phyloP scores from a whole-genome alignment of 1,140 invertebrate species.

The Cotesia typhae region DNA sequence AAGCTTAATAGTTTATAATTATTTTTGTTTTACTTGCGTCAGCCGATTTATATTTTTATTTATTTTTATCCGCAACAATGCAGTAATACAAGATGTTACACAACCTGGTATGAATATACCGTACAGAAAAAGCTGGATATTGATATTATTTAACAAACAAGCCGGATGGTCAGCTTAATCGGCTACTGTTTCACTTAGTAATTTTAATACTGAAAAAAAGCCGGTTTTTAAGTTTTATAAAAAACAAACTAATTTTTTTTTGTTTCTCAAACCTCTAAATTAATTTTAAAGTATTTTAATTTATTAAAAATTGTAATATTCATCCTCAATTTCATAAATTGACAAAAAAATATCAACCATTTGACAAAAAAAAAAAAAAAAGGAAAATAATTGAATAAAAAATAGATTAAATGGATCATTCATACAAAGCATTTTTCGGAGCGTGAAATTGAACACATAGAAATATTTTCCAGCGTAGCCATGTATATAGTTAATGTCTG shows the following conservation, averaged over 20 bases:
- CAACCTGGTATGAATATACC: slow-evolving; percentile 1
- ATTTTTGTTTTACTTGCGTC: neutral
- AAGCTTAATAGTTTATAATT: neutral
- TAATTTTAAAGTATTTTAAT: too few relatives aligned
- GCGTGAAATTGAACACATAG: neutral
- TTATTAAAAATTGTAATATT: too few relatives aligned
- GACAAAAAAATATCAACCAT: neutral
- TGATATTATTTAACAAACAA: slow-evolving; percentile 66
- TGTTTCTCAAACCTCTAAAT: too few relatives aligned
- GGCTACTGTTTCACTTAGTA: slow-evolving; percentile 58
- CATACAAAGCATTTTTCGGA: too few relatives aligned
- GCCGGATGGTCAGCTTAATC: slow-evolving; percentile 60
- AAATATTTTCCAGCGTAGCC: neutral
- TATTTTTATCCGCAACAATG: neutral
- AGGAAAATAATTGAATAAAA: neutral
- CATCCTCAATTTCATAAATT: neutral
- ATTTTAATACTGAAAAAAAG: slow-evolving; percentile 44
- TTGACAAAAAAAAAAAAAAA: neutral
- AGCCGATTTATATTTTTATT: neutral
- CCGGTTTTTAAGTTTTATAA: neutral
- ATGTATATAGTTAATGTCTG: slow-evolving; percentile 12
- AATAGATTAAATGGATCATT: slow-evolving; percentile 1
- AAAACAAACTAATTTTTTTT: too few relatives aligned
- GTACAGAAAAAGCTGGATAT: slow-evolving; percentile 39
- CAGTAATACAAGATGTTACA: slow-evolving; percentile 13